These are phyloP conservation scores for Microplitis manilae DNA, from an alignment of 2,888 invertebrate genomes.

Conservation along the genomic window DNA sequence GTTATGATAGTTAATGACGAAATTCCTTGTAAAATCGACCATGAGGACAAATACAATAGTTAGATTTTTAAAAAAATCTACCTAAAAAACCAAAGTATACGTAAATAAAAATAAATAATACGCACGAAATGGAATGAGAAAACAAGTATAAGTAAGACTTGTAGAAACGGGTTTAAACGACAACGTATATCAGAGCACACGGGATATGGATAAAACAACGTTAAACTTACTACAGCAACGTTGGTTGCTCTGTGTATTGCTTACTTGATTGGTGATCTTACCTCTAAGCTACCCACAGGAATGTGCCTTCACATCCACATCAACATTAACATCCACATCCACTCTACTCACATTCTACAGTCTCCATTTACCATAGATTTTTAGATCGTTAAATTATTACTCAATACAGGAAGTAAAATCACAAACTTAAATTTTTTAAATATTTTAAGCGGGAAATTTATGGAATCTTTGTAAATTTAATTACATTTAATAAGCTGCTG, in stretches of 20 bases:
- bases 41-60: too few relatives aligned
- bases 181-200: neutral
- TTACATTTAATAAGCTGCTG: too few relatives aligned
- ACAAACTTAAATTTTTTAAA: neutral
- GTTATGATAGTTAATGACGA: too few relatives aligned
- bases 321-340: neutral
- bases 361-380: too few relatives aligned
- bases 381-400: neutral
- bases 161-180: neutral
- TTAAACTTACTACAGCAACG: neutral
- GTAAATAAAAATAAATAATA: neutral
- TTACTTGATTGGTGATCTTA: neutral
- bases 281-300: neutral
- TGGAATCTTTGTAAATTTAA: too few relatives aligned
- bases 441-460: too few relatives aligned
- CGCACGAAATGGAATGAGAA: neutral
- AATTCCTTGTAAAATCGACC: too few relatives aligned
- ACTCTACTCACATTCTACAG: neutral
- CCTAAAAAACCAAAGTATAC: neutral
- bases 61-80: too few relatives aligned
- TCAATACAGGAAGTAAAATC: neutral
- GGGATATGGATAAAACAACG: neutral
- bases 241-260: neutral
- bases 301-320: constrained; percentile 1
- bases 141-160: neutral